These are phyloP conservation scores for Hydrocynus forskahlii DNA, from an alignment of 2,797 vertebrate genomes.

Conservation along the genomic window DNA sequence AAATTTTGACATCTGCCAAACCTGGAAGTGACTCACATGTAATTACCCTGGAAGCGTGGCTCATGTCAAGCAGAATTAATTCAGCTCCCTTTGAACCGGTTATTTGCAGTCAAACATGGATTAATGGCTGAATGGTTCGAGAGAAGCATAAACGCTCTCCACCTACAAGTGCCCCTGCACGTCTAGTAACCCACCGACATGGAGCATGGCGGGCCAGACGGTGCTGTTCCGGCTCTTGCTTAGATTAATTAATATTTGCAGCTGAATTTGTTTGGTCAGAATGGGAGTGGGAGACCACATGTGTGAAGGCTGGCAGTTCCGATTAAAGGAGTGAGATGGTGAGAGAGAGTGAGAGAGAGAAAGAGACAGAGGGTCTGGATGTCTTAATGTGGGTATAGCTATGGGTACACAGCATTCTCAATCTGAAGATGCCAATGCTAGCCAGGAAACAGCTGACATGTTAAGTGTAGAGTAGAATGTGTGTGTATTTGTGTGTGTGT, in stretches of 20 bases:
- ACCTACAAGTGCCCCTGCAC: neutral
- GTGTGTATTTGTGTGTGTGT: neutral
- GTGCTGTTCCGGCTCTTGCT: neutral
- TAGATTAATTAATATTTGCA: constrained; percentile 29
- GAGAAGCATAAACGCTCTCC: neutral
- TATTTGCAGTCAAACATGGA: constrained; percentile 22
- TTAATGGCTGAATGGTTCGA: neutral
- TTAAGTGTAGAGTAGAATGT: constrained; percentile 58
- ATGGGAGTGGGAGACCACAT: constrained; percentile 18
- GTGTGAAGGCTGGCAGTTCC: neutral
- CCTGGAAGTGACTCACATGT: constrained; percentile 37
- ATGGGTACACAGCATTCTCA: constrained; percentile 72
- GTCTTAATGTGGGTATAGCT: constrained; percentile 65
- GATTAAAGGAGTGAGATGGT: constrained; percentile 10
- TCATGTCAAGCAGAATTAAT: constrained; percentile 41
- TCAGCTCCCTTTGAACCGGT: constrained; percentile 40
- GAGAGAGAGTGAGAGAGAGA: neutral
- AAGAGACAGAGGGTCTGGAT: neutral
- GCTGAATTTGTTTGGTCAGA: constrained; percentile 22
- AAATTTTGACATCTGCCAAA: constrained; percentile 30
- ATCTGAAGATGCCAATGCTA: constrained; percentile 70
- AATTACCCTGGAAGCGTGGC: constrained; percentile 34
- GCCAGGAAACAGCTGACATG: constrained; percentile 80
- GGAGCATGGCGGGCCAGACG: neutral
- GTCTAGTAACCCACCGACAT: constrained; percentile 7